Percentiles rank a stretch among this genome's conserved stretches.
Conservation (phyloP, 2,888 invertebrate genomes). For the Andrena chrysosceles region DNA sequence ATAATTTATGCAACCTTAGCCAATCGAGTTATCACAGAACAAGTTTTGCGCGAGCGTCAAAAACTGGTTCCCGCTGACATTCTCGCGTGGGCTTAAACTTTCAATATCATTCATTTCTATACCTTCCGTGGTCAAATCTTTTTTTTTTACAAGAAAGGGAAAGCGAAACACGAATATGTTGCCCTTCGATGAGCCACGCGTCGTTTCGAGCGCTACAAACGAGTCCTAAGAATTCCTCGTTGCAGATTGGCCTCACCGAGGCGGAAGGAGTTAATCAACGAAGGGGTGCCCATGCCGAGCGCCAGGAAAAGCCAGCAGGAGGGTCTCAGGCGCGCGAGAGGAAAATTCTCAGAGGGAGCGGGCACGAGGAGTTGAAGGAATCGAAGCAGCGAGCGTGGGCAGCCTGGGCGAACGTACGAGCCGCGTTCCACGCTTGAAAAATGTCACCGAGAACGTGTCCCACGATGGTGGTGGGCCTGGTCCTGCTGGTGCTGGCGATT, state of each 20-base stretch:
- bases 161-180: background rate
- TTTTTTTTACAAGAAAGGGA: background rate
- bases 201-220: slow-evolving; percentile 1
- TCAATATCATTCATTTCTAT: background rate
- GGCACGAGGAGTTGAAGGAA: slow-evolving; percentile 33
- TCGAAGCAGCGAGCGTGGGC: slow-evolving; percentile 20
- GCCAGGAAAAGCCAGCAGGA: slow-evolving; percentile 60
- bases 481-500: slow-evolving; percentile 43
- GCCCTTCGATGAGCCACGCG: background rate
- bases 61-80: slow-evolving; percentile 41
- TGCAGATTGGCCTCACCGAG: slow-evolving; percentile 61
- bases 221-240: slow-evolving; percentile 22
- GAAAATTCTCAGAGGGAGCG: slow-evolving; percentile 40
- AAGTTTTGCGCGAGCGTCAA: slow-evolving; percentile 33
- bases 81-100: background rate
- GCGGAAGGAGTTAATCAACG: slow-evolving; percentile 57
- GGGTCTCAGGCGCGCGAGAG: slow-evolving; percentile 57
- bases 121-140: background rate
- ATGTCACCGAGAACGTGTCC: slow-evolving; percentile 56
- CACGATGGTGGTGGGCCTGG: slow-evolving; percentile 35
- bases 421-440: slow-evolving; percentile 27
- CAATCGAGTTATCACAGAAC: slow-evolving; percentile 22
- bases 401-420: slow-evolving; percentile 14
- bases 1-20: slow-evolving; percentile 32
- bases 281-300: slow-evolving; percentile 69